Evolutionary conservation across 2,113 vertebrate genomes (phyloP).

Genomic region (Albula glossodonta): DNA sequence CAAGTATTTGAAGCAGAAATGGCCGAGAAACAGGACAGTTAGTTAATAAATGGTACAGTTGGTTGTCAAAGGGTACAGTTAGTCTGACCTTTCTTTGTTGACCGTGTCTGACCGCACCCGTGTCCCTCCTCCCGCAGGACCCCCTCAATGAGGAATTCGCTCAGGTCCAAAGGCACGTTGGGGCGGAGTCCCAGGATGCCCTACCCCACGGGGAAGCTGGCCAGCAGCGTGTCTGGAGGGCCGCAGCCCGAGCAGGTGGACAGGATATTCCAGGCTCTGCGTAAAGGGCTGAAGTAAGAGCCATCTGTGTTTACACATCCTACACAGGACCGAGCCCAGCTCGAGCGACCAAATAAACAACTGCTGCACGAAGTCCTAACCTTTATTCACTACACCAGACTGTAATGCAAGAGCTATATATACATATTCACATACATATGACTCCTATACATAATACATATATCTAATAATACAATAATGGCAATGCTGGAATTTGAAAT

Average conservation of each 20-base stretch:
- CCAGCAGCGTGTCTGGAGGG: slow-evolving; percentile 60
- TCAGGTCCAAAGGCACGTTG: slow-evolving; percentile 70
- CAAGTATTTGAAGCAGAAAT: too few relatives aligned
- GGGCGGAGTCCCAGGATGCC: slow-evolving; percentile 73
- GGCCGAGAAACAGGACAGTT: too few relatives aligned
- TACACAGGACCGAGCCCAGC: background rate
- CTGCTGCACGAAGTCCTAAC: too few relatives aligned
- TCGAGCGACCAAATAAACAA: background rate
- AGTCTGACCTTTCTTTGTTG: background rate
- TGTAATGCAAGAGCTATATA: too few relatives aligned
- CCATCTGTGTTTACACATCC: slow-evolving; percentile 16
- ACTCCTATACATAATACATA: too few relatives aligned
- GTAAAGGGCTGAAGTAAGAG: slow-evolving; percentile 88
- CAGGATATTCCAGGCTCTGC: slow-evolving; percentile 84
- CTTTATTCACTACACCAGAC: too few relatives aligned
- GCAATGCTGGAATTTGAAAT: too few relatives aligned
- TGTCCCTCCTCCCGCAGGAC: slow-evolving; percentile 42
- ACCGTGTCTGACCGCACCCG: background rate
- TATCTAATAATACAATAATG: too few relatives aligned
- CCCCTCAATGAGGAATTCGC: slow-evolving; percentile 69
- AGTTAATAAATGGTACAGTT: background rate
- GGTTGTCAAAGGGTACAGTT: background rate
- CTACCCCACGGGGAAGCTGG: slow-evolving; percentile 66
- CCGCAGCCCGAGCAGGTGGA: slow-evolving; percentile 87
- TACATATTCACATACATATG: too few relatives aligned